Base-by-base conservation (phyloP, 2,888 invertebrate genomes). In the Mellilla xanthometata region DNA sequence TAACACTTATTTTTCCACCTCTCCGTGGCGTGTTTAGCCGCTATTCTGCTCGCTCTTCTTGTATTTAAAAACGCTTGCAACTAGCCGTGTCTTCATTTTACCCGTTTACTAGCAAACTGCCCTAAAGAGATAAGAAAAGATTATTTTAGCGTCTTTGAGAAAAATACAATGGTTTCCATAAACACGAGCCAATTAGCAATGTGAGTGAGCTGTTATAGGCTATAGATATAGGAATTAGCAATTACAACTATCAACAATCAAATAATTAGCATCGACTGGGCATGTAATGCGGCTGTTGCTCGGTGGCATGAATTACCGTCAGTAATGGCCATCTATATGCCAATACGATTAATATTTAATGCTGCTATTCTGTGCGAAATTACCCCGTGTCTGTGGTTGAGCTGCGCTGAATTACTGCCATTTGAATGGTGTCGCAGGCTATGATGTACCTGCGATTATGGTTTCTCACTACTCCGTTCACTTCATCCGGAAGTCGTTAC, bases 331-430 rank as follows among this genome's bases (percentile, higher is more conserved):
- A 77, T 81, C 74, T 82, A 80, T 81, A 80, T 78, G 80, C 78
- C 81, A 81, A 83, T 84, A 76, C 80, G 72, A 81, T 87, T 84
- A 82, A 81, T 85, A 86, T 84, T 86, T 82, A 85, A 85, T 79
- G 79, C 76, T 70, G 72, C 79, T 77, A 79, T 82, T 80, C 80
- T 76, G 80, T 62, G 58, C 71, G 66, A 68, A 82, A 87, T 85
- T 81, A 82, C 81, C 74, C 65, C 72, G 65, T 72, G 79, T 75
- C 80, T 80, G 80, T 73, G 75, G 76, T 74, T 72, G 75, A 79
- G 76, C 79, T 76, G 71, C 68, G 68, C 76, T 81, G 76, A 84
- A 83, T 84, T 82, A 84, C 78, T 76, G 75, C 76, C 63, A 71
- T 68, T 69, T 72, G 69, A 79, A 78, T 78, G 67, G 61, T 76